phyloP scores from a whole-genome alignment of 2,797 vertebrate genomes.

The Notoglanidium macrostoma region DNA sequence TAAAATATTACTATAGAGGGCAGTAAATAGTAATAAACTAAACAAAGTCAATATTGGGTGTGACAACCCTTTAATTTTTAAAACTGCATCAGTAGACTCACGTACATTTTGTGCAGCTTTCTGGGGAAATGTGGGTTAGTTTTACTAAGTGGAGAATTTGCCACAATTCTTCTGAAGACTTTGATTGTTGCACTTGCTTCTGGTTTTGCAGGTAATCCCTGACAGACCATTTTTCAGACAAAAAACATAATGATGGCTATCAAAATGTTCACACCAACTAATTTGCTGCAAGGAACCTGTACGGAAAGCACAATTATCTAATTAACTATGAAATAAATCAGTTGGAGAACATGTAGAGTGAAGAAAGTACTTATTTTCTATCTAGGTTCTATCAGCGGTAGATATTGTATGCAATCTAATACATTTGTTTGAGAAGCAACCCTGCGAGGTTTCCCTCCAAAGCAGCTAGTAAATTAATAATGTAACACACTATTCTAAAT shows the following conservation, averaged over 20 bases:
- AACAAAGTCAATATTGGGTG: background rate
- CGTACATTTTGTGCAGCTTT: background rate
- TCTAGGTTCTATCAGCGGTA: background rate
- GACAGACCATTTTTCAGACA: no score
- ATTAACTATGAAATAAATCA: background rate
- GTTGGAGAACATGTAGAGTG: background rate
- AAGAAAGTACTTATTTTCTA: background rate
- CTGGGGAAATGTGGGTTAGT: background rate
- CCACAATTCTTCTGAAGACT: background rate
- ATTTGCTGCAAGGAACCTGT: background rate
- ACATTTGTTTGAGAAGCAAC: background rate
- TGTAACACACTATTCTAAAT: background rate
- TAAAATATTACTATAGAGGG: background rate
- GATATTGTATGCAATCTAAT: background rate
- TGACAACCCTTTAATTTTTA: background rate
- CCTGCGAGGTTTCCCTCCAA: background rate
- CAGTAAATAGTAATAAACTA: background rate
- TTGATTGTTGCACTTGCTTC: background rate
- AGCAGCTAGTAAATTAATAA: background rate
- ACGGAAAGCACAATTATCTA: background rate
- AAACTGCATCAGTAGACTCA: background rate
- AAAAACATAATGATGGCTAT: no score
- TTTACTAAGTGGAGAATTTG: background rate
- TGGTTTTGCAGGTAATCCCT: background rate
- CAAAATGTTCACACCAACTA: background rate